Evolutionary conservation across 1,140 invertebrate genomes (phyloP).

Genomic region (Ostrea edulis): DNA sequence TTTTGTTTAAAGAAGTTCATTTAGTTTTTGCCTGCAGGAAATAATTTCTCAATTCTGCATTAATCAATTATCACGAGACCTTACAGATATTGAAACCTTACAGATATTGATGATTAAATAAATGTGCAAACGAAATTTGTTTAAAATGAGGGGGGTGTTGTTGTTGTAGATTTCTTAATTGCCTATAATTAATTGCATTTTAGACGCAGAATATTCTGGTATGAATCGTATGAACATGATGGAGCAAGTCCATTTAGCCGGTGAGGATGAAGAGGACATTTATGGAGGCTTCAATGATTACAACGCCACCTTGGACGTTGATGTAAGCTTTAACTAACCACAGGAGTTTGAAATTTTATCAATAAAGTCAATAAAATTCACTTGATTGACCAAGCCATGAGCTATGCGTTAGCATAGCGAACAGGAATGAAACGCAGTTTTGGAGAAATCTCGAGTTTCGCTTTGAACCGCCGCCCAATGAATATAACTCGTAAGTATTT

Average conservation of each 20-base stretch:
- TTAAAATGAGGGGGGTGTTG: not conserved
- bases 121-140: too few relatives aligned
- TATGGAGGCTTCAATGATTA: slow-evolving; percentile 87
- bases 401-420: too few relatives aligned
- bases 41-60: not conserved
- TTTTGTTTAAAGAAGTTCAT: not conserved
- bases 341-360: too few relatives aligned
- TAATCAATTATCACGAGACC: not conserved
- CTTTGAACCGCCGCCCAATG: too few relatives aligned
- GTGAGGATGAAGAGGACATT: slow-evolving; percentile 82
- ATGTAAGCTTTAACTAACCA: slow-evolving; percentile 77
- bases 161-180: not conserved
- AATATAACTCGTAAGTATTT: too few relatives aligned
- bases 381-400: too few relatives aligned
- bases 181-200: not conserved
- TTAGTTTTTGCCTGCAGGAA: not conserved
- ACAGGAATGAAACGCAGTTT: too few relatives aligned
- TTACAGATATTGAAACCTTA: not conserved
- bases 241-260: slow-evolving; percentile 76
- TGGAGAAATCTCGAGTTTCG: too few relatives aligned
- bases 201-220: not conserved
- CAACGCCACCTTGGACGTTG: slow-evolving; percentile 83
- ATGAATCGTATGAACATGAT: slow-evolving; percentile 76
- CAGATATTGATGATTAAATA: too few relatives aligned
- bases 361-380: too few relatives aligned